A percentile compares a stretch with the other conserved stretches of the same genome.
Evolutionary conservation across 2,888 invertebrate species (phyloP).

Genomic region (Frankliniella intonsa): DNA sequence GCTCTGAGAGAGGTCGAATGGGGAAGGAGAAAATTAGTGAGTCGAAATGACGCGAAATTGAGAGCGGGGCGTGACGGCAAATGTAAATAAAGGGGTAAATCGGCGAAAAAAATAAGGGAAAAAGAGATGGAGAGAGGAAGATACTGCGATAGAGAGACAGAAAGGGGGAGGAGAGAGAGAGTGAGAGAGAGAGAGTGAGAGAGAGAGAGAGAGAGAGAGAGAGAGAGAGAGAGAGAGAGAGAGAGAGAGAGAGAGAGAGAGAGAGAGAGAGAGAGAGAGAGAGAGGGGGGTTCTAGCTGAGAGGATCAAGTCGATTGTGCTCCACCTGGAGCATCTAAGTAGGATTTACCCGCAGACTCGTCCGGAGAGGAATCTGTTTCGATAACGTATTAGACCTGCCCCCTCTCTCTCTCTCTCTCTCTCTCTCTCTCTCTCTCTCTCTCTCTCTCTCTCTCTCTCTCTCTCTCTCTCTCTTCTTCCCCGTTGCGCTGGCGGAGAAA

Average conservation of each 20-base stretch:
- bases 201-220: no score
- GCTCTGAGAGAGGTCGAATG: no score
- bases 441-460: no score
- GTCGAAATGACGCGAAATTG: not conserved
- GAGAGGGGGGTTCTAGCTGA: not conserved
- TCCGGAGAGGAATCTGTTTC: not conserved
- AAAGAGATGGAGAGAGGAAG: not conserved
- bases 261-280: not conserved
- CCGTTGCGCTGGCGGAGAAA: not conserved
- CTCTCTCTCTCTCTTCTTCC: not conserved
- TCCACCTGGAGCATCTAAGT: not conserved
- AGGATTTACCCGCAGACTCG: not conserved
- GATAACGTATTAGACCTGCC: not conserved
- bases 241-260: no score
- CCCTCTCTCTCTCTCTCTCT: no score
- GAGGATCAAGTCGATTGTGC: not conserved
- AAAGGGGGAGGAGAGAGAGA: no score
- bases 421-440: not conserved
- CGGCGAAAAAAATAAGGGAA: not conserved
- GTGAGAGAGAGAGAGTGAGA: no score
- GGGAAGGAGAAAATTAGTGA: no score
- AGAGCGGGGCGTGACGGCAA: not conserved
- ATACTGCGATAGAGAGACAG: no score
- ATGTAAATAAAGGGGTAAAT: not conserved
- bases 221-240: no score